A percentile compares a stretch with the other conserved stretches of the same genome.
Conservation (phyloP, 2,113 vertebrate genomes). For the Oreocharis arfaki region DNA sequence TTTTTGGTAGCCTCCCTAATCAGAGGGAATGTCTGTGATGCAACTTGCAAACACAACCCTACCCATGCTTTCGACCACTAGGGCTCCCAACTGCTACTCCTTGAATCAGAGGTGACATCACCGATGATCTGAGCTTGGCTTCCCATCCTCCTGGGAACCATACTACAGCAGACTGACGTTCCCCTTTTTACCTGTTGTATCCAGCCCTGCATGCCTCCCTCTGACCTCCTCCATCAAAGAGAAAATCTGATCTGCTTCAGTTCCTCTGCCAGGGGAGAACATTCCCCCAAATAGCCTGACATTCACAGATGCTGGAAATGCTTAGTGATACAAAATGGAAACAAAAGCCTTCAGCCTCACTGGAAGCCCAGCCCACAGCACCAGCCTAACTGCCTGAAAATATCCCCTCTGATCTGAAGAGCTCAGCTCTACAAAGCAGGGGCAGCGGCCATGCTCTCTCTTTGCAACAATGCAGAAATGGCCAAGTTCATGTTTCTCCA, state of each 20-base stretch:
- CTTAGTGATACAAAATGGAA: not conserved
- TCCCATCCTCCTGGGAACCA: not conserved
- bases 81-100: not conserved
- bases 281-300: not conserved
- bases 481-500: not conserved
- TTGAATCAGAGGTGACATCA: not conserved
- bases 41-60: not conserved
- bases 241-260: not conserved
- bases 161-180: not conserved
- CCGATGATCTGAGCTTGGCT: not conserved
- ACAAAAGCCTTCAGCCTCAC: not conserved
- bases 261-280: not conserved
- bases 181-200: not conserved
- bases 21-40: not conserved
- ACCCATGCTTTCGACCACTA: not conserved
- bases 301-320: not conserved
- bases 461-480: not conserved
- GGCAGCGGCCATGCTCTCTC: accelerated
- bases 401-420: not conserved
- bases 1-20: not conserved
- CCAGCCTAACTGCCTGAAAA: not conserved
- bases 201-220: not conserved
- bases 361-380: not conserved
- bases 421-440: not conserved
- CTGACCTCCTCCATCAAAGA: not conserved